These are phyloP conservation scores for Caenorhabditis drosophilae DNA, from an alignment of 2,888 invertebrate genomes.

Conservation along the genomic window DNA sequence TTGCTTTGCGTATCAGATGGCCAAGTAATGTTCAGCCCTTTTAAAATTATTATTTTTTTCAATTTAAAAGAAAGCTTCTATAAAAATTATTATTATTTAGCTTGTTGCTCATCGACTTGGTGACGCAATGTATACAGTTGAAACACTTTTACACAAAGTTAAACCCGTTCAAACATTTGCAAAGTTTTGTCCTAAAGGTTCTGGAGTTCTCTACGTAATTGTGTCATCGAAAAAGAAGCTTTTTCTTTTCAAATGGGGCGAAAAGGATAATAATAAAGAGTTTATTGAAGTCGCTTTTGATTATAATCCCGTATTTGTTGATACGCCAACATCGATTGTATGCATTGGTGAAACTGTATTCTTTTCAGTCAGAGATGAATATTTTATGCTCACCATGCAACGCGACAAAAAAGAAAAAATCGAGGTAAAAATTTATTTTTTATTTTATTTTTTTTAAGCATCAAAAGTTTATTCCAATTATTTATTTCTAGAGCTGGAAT, in stretches of 20 bases:
- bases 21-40: slow-evolving; percentile 34
- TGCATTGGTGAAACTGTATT: slow-evolving; percentile 36
- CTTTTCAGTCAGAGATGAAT: slow-evolving; percentile 40
- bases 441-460: too few relatives aligned
- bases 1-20: slow-evolving; percentile 58
- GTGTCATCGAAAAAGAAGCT: slow-evolving; percentile 54
- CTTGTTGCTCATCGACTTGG: slow-evolving; percentile 34
- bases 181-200: slow-evolving; percentile 23
- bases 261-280: slow-evolving; percentile 70
- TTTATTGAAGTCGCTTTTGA: slow-evolving; percentile 62
- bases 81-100: slow-evolving; percentile 24
- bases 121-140: slow-evolving; percentile 33
- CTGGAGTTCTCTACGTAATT: slow-evolving; percentile 48
- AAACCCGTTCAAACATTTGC: slow-evolving; percentile 39
- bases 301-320: slow-evolving; percentile 29
- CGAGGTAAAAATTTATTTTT: too few relatives aligned
- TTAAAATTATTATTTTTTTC: too few relatives aligned
- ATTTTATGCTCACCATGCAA: slow-evolving; percentile 38
- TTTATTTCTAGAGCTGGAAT: slow-evolving; percentile 30
- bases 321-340: slow-evolving; percentile 34
- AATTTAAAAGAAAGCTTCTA: slow-evolving; percentile 26
- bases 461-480: too few relatives aligned
- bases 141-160: slow-evolving; percentile 36
- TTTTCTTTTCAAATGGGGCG: slow-evolving; percentile 63
- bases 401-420: slow-evolving; percentile 6